Base-by-base conservation (phyloP, 2,113 vertebrate species). In the Apistogramma diplotaenia region DNA sequence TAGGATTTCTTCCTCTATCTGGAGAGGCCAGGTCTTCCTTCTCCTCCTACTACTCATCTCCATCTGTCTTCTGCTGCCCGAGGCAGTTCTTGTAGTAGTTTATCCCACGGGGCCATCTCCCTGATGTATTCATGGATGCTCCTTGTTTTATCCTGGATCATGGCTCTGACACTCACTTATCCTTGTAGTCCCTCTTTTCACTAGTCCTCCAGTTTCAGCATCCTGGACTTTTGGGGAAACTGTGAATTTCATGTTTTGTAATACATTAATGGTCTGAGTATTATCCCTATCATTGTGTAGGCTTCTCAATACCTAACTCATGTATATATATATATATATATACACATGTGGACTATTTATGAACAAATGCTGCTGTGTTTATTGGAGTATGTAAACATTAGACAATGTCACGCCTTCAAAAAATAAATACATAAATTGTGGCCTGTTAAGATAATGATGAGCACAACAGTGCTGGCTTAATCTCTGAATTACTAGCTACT, bases 401-500 rank as follows among this genome's bases (percentile, higher is more conserved):
- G 37, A 72, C 23, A 78, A 46, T 77, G 10, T 51, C 43, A 2
- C 25, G 29, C 65, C 43, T 51, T 70, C 16, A 70, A 70, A 70
- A 70, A 29, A 29, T 25, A 51, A 70, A 70, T 49, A 51, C 25
- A 70, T 62, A 10, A 73, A 54, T 6, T 71, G 53, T 4, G 4
- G 59, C 54, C 40, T 49, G 21, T 59, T 2, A 23, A 58, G 49
- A 72, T 25, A 79, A 40, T 21, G n/a, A 77, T 27, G 75, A 80
- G 83, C 74, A 76, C 61, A 65, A 60, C 23, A n/a, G 65, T 46
- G 46, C 75, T 27, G 51, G 21, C 37, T 78, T 83, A 83, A 81
- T 85, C 18, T 1, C 8, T 65, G 57, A 87, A 88, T 85, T 70
- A 87, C 77, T 46, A 75, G 75, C 83, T 83, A 83, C 67, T 78